Conservation (phyloP, 2,888 invertebrate species). For the Creontiades dilutus region DNA sequence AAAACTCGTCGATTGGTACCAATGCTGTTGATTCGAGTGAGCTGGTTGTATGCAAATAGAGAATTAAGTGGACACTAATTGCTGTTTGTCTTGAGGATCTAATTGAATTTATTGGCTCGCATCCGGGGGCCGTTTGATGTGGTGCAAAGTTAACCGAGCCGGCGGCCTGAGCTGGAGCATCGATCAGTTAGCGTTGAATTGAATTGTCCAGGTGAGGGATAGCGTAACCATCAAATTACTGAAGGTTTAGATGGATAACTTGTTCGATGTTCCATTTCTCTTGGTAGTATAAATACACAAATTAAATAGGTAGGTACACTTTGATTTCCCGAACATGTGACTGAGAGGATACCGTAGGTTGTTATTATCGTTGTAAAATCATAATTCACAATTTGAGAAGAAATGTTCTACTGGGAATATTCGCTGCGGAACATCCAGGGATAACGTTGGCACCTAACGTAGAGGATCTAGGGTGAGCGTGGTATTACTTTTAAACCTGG, state of each 20-base stretch:
- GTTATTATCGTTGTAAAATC: too few species aligned
- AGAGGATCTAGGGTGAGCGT: too few species aligned
- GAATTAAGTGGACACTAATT: slow-evolving; percentile 51
- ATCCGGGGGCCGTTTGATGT: slow-evolving; percentile 43
- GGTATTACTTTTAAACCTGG: too few species aligned
- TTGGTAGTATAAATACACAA: background rate
- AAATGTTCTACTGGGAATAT: too few species aligned
- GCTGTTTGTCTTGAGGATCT: slow-evolving; percentile 42
- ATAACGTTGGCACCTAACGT: too few species aligned
- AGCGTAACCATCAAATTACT: background rate
- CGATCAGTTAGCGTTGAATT: slow-evolving; percentile 9
- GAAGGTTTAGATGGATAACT: background rate
- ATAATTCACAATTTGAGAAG: too few species aligned
- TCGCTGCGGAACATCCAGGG: too few species aligned
- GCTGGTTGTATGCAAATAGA: slow-evolving; percentile 22
- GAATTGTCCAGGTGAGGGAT: slow-evolving; percentile 10
- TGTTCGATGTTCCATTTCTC: background rate
- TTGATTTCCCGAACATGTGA: too few species aligned
- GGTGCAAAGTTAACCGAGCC: background rate
- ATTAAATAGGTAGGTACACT: too few species aligned
- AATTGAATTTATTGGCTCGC: slow-evolving; percentile 46
- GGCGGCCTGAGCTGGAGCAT: background rate
- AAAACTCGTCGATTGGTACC: background rate
- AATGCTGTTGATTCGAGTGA: slow-evolving; percentile 15
- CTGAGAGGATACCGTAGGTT: too few species aligned